Base-by-base conservation (phyloP, 1,140 invertebrate species). In the Portunus trituberculatus region DNA sequence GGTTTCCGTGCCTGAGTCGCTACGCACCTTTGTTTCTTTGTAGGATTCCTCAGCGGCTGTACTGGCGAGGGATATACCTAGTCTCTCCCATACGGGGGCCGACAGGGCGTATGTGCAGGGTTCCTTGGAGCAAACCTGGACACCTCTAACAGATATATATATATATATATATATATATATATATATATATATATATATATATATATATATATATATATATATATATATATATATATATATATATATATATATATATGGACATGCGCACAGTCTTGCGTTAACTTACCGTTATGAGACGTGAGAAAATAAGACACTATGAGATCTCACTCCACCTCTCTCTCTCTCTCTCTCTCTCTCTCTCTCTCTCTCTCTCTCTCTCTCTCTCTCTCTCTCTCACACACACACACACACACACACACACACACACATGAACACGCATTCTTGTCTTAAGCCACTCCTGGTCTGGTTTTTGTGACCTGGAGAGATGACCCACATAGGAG, bases 321-420 rank as follows among this genome's bases (percentile, higher is more conserved):
- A 4, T 59, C 52, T 52, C 48, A 12, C 67, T 76, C 25, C 67
- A 20, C 67, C 67, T n/a, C 67, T 16, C 67, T 76, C 59, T 76
- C 59, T 76, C 59, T 76, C 59, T 76, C 59, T 76, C 59, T 76
- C 59, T 76, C 59, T 76, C 59, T 25, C 20, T 76, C 67, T 76
- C 67, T 76, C 67, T 76, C 67, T 76, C 67, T 76, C 67, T 76
- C 67, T 76, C 67, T 76, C 25, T 59, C 52, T 59, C 52, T 59
- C 52, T 59, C 52, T 59, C 52, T 59, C 52, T 59, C 52, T 59
- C 52, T 59, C 52, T 4, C 52, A 59, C 39, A 39, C 39, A 39
- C 39, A 39, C 39, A 39, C 39, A 39, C 39, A 39, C 39, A 39
- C 39, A 39, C 39, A 39, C 39, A 39, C 39, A 39, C 39, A 39